Base-by-base conservation (phyloP, 2,113 vertebrate genomes). In the Lonchura striata region DNA sequence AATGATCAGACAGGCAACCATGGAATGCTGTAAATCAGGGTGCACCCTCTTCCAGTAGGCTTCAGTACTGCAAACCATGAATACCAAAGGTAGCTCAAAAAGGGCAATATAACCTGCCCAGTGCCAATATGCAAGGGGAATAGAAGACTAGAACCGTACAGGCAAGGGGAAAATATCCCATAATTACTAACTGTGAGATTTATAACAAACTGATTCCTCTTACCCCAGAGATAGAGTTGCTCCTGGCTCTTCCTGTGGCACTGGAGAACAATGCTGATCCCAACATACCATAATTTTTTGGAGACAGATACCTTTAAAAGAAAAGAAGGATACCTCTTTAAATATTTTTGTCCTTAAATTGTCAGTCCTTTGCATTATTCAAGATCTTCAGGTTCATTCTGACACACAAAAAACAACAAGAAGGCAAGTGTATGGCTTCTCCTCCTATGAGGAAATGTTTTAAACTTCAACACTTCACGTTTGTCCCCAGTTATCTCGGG, bases 231-330 rank as follows among this genome's bases (percentile, higher is more conserved):
- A 53, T 2, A 30, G 63, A 86, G 79, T 14, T 57, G 68, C 19
- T 82, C 33, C 44, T 63, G 37, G 46, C 72, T 94, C 93, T 35
- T 80, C 78, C 63, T 54, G 56, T 42, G 88, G 52, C 19, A 82
- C 94, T 42, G 20, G 63, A 86, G 46, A 70, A 78, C 1, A 53
- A 94, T 21, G 75, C n/a, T 78, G 95, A 81, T 70, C 33, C 61
- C 46, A 79, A 75, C 0, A 30, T 11, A 66, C 42, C 56, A 2
- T 15, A 86, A 64, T 61, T 88, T 53, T 97, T 98, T 87, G 98
- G 97, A 88, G 97, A 97, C 56, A 98, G 88, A 88, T 98, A 98
- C 88, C 98, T 98, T 84, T 44, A 95, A 82, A 47, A 17, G 6
- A 21, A 50, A 71, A 61, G 64, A 52, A 24, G 4, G 15, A 54